Evolutionary conservation across 2,113 vertebrate genomes (phyloP).

Genomic region (Arothron firmamentum): DNA sequence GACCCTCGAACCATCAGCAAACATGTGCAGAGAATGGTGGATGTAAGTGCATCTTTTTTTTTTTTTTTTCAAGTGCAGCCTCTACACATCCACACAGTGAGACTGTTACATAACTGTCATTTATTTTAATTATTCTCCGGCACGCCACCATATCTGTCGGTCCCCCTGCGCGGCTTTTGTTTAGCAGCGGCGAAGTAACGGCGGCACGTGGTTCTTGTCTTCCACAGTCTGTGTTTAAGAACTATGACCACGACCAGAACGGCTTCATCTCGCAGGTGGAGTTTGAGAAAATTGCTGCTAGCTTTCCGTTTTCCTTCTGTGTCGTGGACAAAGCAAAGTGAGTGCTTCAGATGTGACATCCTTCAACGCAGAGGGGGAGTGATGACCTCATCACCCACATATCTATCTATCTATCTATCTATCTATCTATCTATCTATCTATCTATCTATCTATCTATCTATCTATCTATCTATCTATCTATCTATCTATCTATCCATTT

Average conservation of each 20-base stretch:
- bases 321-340: conserved; percentile 96
- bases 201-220: conserved; percentile 29
- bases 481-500: too few relatives aligned
- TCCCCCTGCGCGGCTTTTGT: conserved; percentile 24
- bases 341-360: conserved; percentile 45
- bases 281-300: conserved; percentile 94
- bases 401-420: too few relatives aligned
- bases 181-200: conserved; percentile 15
- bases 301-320: conserved; percentile 96
- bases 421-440: too few relatives aligned
- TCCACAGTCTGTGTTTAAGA: conserved; percentile 92
- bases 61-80: conserved; percentile 23
- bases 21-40: conserved; percentile 95
- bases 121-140: conserved; percentile 29
- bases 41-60: conserved; percentile 77
- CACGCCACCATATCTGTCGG: conserved; percentile 11
- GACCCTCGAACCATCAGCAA: conserved; percentile 95
- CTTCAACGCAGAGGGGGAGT: conserved; percentile 39
- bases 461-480: too few relatives aligned
- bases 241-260: conserved; percentile 93
- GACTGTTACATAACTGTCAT: conserved; percentile 23
- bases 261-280: conserved; percentile 95
- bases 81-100: conserved; percentile 1
- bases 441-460: too few relatives aligned
- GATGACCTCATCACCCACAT: background rate